Evolutionary conservation across 2,888 invertebrate genomes (phyloP).

Genomic region (Epinotia ramella): DNA sequence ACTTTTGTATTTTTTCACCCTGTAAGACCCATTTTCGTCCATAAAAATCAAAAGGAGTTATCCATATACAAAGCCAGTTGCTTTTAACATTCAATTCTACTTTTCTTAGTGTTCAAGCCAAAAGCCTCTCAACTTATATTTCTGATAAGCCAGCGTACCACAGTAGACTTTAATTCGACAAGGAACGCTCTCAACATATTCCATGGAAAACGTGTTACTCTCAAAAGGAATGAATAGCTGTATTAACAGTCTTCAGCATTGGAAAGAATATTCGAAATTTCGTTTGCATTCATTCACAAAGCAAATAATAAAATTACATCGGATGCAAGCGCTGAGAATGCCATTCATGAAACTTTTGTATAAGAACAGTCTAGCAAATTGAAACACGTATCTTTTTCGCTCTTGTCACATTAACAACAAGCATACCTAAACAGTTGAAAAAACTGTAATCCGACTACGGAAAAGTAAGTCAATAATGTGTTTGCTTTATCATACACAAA

Average conservation of each 20-base stretch:
- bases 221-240: constrained; percentile 11
- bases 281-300: background rate
- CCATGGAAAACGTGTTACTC: constrained; percentile 13
- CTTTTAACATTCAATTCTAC: constrained; percentile 13
- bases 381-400: background rate
- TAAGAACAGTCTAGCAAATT: background rate
- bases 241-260: background rate
- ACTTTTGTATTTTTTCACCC: no score
- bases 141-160: constrained; percentile 15
- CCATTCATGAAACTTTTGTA: background rate
- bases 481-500: no score
- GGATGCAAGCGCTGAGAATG: background rate
- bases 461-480: no score
- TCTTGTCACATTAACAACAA: background rate
- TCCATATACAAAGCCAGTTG: background rate
- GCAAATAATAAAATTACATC: background rate
- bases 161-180: constrained; percentile 31
- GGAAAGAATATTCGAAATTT: background rate
- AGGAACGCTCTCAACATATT: constrained; percentile 21
- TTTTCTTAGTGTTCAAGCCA: constrained; percentile 6
- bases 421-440: no score
- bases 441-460: no score
- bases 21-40: background rate
- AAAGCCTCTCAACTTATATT: constrained; percentile 19
- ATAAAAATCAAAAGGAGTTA: background rate